phyloP scores from a whole-genome alignment of 2,113 vertebrate species.

The Elgaria multicarinata region DNA sequence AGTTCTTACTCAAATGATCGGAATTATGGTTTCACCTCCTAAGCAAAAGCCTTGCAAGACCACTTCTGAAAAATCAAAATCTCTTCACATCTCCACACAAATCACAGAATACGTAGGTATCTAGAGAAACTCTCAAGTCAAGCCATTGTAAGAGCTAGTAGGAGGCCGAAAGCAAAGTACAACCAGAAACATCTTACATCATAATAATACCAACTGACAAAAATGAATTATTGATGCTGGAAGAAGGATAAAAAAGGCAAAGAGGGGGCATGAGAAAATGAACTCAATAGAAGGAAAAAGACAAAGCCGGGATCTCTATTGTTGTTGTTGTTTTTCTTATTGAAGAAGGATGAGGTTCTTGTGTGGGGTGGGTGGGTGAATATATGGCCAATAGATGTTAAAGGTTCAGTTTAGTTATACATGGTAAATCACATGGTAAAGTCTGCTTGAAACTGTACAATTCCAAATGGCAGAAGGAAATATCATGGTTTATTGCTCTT shows the following conservation, averaged over 20 bases:
- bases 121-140: slow-evolving; percentile 6
- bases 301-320: background rate
- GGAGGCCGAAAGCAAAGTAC: slow-evolving; percentile 14
- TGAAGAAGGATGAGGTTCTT: no score
- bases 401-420: background rate
- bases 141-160: slow-evolving; percentile 41
- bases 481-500: background rate
- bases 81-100: slow-evolving; percentile 42
- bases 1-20: background rate
- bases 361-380: no score
- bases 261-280: background rate
- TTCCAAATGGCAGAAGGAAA: background rate
- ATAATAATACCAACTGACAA: slow-evolving; percentile 33
- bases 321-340: background rate
- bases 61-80: background rate
- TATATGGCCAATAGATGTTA: background rate
- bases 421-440: background rate
- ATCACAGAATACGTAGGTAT: slow-evolving; percentile 39
- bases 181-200: background rate
- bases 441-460: background rate
- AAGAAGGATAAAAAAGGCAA: background rate
- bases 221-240: slow-evolving; percentile 36
- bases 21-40: background rate
- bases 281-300: background rate
- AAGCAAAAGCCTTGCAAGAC: background rate